phyloP scores from a whole-genome alignment of 2,888 invertebrate genomes.

The Globia sparganii region DNA sequence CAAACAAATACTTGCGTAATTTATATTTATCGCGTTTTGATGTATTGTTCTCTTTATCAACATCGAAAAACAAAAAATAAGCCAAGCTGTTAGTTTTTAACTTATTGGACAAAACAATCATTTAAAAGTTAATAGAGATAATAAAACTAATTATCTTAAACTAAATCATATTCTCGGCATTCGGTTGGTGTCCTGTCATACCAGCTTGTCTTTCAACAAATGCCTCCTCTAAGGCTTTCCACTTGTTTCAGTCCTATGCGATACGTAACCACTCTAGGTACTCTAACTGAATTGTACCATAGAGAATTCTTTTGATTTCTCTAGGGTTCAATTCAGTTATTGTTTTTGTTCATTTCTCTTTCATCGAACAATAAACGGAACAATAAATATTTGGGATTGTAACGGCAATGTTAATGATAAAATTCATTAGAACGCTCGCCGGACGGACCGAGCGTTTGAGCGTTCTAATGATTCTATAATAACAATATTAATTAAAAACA shows the following conservation, averaged over 20 bases:
- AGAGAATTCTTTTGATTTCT: too few relatives aligned
- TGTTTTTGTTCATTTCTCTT: too few relatives aligned
- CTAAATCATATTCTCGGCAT: too few relatives aligned
- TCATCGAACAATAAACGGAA: too few relatives aligned
- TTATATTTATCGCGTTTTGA: neutral
- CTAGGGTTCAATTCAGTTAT: too few relatives aligned
- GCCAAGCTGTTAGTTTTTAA: too few relatives aligned
- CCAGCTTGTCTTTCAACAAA: neutral
- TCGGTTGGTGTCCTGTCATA: neutral
- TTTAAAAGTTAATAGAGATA: too few relatives aligned
- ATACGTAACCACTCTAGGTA: too few relatives aligned
- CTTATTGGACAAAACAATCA: too few relatives aligned
- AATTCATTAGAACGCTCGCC: neutral
- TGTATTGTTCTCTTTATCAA: neutral
- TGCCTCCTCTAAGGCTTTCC: neutral
- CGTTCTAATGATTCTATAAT: neutral
- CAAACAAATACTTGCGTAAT: neutral
- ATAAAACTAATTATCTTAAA: too few relatives aligned
- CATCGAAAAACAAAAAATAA: neutral
- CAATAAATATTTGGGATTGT: neutral
- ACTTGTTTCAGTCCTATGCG: neutral
- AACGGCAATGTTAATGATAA: slow-evolving; percentile 3
- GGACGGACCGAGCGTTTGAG: neutral
- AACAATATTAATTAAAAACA: slow-evolving; percentile 3
- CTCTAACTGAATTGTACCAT: too few relatives aligned